A percentile compares a stretch with the other conserved stretches of the same genome.
These are phyloP conservation scores for Aegotheles bennettii DNA, from an alignment of 2,113 vertebrate genomes.

Conservation along the genomic window DNA sequence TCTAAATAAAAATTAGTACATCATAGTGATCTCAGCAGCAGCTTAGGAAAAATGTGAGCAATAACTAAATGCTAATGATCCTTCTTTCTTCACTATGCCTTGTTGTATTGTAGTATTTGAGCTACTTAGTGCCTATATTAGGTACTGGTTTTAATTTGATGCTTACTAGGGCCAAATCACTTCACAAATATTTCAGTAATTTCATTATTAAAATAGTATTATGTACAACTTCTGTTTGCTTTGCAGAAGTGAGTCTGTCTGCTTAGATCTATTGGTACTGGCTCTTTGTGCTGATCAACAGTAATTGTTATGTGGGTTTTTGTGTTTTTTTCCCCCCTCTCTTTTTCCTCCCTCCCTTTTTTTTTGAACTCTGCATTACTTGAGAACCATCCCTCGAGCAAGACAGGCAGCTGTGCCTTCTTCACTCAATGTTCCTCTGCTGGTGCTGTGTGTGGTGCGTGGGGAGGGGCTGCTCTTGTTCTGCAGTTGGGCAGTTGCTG, in stretches of 20 bases:
- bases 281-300: neutral
- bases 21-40: neutral
- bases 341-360: neutral
- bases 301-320: neutral
- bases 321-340: rapidly evolving
- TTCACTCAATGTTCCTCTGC: neutral
- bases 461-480: neutral
- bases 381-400: neutral
- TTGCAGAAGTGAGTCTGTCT: neutral
- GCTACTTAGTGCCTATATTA: neutral
- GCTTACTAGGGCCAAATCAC: neutral
- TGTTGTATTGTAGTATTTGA: neutral
- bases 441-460: neutral
- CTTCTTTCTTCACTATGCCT: neutral
- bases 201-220: neutral
- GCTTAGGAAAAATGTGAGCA: neutral
- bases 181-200: neutral
- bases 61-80: neutral
- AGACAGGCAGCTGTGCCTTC: neutral
- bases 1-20: neutral
- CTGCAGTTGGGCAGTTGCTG: neutral
- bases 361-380: neutral
- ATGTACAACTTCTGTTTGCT: neutral
- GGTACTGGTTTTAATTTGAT: neutral
- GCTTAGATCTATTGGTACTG: neutral